Conservation (phyloP, 2,797 vertebrate species). For the Peromyscus melanophrys region DNA sequence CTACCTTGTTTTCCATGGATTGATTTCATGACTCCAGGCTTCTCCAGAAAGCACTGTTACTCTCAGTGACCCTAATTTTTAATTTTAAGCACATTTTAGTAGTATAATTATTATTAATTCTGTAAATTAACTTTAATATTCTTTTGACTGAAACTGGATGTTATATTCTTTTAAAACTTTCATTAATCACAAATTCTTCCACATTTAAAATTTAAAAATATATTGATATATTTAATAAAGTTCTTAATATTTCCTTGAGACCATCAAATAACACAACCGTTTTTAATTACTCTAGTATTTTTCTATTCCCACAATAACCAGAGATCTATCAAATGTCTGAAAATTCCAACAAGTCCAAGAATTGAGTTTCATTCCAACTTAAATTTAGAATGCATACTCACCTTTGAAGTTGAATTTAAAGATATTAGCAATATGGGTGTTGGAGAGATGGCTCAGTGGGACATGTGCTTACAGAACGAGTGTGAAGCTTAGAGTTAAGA, state of each 20-base stretch:
- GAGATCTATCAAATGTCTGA: not conserved
- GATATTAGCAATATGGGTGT: not conserved
- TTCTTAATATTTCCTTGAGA: conserved; percentile 2
- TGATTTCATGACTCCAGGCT: not conserved
- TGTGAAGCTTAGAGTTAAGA: not conserved
- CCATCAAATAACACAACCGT: not conserved
- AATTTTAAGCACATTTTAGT: not conserved
- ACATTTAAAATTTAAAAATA: not conserved
- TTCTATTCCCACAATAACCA: not conserved
- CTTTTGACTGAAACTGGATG: not conserved
- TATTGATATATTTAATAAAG: not conserved
- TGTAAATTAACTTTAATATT: conserved; percentile 1
- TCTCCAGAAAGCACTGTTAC: not conserved
- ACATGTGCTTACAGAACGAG: too few relatives aligned
- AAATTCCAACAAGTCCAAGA: not conserved
- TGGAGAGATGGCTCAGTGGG: not conserved
- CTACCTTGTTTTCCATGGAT: not conserved
- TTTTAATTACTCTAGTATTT: not conserved
- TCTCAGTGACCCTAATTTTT: not conserved
- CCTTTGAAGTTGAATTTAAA: conserved; percentile 17
- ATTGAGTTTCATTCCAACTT: not conserved
- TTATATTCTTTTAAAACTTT: not conserved
- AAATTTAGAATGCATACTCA: not conserved
- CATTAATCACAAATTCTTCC: not conserved
- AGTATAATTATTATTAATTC: not conserved